Base-by-base conservation (phyloP, 92 coral and sea anemone species). In the Epizoanthus ramosus region DNA sequence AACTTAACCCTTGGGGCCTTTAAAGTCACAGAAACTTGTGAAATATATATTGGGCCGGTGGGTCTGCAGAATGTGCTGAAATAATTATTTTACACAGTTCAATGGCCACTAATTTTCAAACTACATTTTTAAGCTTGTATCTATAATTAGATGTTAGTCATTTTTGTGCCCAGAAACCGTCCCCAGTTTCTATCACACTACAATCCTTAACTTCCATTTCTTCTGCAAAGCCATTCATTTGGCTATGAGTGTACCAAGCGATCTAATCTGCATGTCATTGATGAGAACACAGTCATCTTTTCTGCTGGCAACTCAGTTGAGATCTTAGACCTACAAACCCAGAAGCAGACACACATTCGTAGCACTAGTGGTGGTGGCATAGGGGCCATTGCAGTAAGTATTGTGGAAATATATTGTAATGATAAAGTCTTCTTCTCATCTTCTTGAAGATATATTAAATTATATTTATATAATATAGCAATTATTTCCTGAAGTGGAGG, bases 211-310 rank as follows among this genome's bases (percentile, higher is more conserved):
- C 83, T 15, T 21, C 54, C 50, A 57, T 16, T 89, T 39, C 59
- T 74, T 57, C 50, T 61, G 72, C 74, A 66, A 57, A 97, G 99
- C 81, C 99, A 97, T 87, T 94, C 99, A 75, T 97, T 94, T 97
- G 99, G 99, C 70, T 97, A 84, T 82, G 99, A 97, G 77, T 97
- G 99, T 65, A 97, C 99, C 58, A 97, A 94, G 87, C 90, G 99
- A 68, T 90, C 95, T 43, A 97, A 97, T 80, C 95, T 97, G 23
- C 98, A 94, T 71, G 95, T 97, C 43, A 52, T 97, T 90, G 97
- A 94, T 79, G 95, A 95, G 54, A 87, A 92, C 59, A 92, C 88
- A 57, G 92, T 93, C 15, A 64, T 97, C 63, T 97, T 97, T 81
- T 92, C 99, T 31, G 97, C 99, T 71, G 99, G 99, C 31, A 97